Evolutionary conservation across 2,888 invertebrate genomes (phyloP), one percentile per base, ranked within the genome.

Genomic region (Argyresthia goedartella): DNA sequence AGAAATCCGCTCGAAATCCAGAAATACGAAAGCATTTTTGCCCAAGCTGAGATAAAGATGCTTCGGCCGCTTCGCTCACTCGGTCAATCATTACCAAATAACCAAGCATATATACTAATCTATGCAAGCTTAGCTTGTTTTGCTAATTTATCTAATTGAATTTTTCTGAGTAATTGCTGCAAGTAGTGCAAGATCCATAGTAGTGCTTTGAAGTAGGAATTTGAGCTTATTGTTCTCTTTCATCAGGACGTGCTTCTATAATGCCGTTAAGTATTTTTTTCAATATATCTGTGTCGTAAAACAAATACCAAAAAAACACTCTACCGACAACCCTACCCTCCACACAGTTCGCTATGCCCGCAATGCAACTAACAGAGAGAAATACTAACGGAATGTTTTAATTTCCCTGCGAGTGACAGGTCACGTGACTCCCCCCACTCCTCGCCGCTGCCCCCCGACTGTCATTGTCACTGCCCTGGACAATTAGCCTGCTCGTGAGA

Each of bases 331-430:
- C 25, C 39, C 10, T 39, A 39, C 4, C 8, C 10, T 9, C 39
- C 10, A n/a, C 39, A 9, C 39, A 11, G n/a, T 39, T 3, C 39
- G 39, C 39, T 39, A 25, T 2, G 1, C 44, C 46, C 46, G 51
- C 39, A 46, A 36, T 52, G 52, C 42, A 34, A 45, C 52, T 34
- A 45, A 10, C n/a, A 10, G 15, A 41, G 44, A 44, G 34, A 81
- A 81, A 82, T 84, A 81, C 81, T 81, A 82, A 76, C 75, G 80
- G 82, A 82, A 85, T 85, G 82, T 82, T 87, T 85, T 86, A 86
- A 87, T 86, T 86, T 85, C 75, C 69, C 87, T 87, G 87, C 79
- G 72, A 76, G 72, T 87, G 87, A 87, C 87, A 80, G 87, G 87
- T 82, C 87, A 86, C 87, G 87, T 87, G 87, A 60, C 69, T 69